Evolutionary conservation across 2,113 vertebrate genomes (phyloP), one percentile per base, ranked within the genome.

Genomic region (Athene cunicularia): DNA sequence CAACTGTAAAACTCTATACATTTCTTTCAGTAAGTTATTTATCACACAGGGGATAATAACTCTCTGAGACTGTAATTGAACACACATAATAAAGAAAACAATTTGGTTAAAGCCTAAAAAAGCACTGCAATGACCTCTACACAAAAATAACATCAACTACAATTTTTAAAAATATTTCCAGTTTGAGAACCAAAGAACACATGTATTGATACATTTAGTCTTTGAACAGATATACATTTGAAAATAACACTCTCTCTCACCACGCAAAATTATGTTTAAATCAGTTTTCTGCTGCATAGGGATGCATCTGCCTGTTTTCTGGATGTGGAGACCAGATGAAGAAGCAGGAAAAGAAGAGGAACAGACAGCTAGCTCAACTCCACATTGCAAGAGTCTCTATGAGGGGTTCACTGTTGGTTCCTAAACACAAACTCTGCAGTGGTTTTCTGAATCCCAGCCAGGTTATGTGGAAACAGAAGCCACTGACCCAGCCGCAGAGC

Each of bases 21-120:
- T 90, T 74, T 67, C 49, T 83, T 85, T 91, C 45, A 60, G 21
- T 81, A 67, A 20, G 43, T 72, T 80, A 64, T 62, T 81, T 86
- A 86, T 22, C 45, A 59, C 72, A 32, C 41, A 35, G 50, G 41
- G 59, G 47, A 43, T 64, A 88, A 64, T 81, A 76, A 89, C 19
- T 35, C 39, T 62, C 39, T 37, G 35, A 83, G 80, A 47, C 14
- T 79, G 28, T 68, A 87, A 73, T 24, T 74, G 28, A 77, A 62
- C 37, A 73, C 20, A 47, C 8, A 21, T 37, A 77, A 86, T 68
- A 79, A 82, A 86, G 37, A 67, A 86, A 86, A n/a, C 33, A 23
- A 68, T 82, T 84, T 80, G 16, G 26, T 90, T 79, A 62, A 76
- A 62, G 27, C 19, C 33, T 39, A 76, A 68, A 60, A 60, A 76